These are phyloP conservation scores for Microtus ochrogaster DNA, from an alignment of 2,113 vertebrate genomes.

Conservation along the genomic window DNA sequence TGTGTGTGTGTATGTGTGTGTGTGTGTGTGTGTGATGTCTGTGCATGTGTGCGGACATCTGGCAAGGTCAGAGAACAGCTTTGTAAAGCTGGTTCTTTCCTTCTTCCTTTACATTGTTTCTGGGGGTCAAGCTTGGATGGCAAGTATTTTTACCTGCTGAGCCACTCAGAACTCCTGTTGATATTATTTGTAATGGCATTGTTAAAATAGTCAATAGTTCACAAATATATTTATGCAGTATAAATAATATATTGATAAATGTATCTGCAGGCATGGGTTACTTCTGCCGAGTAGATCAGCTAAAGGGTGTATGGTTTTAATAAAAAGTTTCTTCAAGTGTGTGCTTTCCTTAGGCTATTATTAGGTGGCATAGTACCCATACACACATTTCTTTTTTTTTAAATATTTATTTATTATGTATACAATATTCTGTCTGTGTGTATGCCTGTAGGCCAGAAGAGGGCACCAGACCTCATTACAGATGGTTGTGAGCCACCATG, in stretches of 20 bases:
- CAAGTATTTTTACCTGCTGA: neutral
- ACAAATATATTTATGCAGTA: neutral
- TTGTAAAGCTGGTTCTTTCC: neutral
- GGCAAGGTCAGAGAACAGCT: neutral
- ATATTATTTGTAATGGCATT: neutral
- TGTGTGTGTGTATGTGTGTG: neutral
- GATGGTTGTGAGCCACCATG: too few relatives aligned
- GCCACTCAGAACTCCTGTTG: neutral
- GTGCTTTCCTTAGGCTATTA: neutral
- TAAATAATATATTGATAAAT: conserved; percentile 53
- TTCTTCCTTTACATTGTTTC: neutral
- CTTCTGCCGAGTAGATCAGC: conserved; percentile 21
- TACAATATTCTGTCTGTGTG: too few relatives aligned
- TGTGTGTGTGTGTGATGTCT: neutral
- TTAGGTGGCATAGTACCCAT: neutral
- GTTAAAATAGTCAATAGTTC: neutral
- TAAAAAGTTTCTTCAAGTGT: conserved; percentile 21
- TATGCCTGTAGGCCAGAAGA: too few relatives aligned
- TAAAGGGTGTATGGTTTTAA: neutral
- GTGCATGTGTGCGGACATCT: neutral
- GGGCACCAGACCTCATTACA: too few relatives aligned
- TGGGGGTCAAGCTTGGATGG: neutral
- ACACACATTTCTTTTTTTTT: neutral
- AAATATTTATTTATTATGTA: too few relatives aligned
- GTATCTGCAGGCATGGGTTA: conserved; percentile 17